Base-by-base conservation (phyloP, 2,888 invertebrate species). In the Stenchaetothrips biformis region DNA sequence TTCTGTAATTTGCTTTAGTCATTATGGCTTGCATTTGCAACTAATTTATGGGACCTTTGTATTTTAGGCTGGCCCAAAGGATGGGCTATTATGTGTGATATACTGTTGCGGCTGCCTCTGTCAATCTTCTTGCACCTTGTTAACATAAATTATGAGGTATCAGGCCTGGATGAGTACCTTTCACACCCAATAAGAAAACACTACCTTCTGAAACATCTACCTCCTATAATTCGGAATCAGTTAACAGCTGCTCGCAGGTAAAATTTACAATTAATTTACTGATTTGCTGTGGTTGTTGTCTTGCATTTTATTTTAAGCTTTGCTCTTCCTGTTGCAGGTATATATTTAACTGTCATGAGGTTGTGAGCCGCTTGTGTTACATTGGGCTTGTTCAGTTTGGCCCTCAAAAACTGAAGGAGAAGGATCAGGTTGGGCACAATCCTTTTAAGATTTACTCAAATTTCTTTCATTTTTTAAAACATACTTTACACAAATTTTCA, bases 321-420 rank as follows among this genome's bases (percentile, higher is more conserved):
- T 1, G 6, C 37, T 74, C 59, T 25, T 21, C 77, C 80, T 67
- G 27, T 82, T 81, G 25, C 74, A 90, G 89, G 83, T 92, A 92
- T 84, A 88, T 92, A 79, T 89, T 88, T 84, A 86, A 87, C 37
- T 87, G 92, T 81, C 88, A 90, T 83, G 90, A 90, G 67, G 88
- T 89, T 2, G 85, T 92, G 47, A 87, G 88, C 2, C 86, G 89
- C n/a, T 86, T 94, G 0, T 90, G 91, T 82, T 91, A 90, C 82
- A 89, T 93, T 83, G 93, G 94, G 0, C 85, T 95, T 16, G 83
- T 93, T 13, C 92, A 94, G 84, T 90, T 92, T 83, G 92, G 92
- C 0, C 90, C 92, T 0, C 90, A 91, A 81, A 87, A 88, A 79
- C 86, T 89, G 49, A 91, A 92, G 83, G 92, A 93, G 83, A 93